Conservation (phyloP, 2,797 vertebrate species). For the Moxostoma hubbsi region DNA sequence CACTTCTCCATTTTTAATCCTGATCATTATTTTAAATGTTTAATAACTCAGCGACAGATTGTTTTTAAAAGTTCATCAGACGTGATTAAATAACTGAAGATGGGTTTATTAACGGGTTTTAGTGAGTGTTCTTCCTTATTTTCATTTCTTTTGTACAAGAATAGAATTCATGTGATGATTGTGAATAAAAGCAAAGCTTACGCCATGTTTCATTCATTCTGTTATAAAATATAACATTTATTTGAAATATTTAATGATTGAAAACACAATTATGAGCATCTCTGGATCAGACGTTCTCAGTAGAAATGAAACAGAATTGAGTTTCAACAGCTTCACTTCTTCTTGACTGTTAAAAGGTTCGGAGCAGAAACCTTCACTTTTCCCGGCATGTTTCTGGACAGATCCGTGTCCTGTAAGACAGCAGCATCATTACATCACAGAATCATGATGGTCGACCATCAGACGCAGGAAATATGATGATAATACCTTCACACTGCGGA, state of each 20-base stretch:
- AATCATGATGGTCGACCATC: background rate
- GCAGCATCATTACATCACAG: background rate
- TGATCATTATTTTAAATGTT: too few species aligned
- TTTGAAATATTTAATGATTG: background rate
- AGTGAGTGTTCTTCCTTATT: too few species aligned
- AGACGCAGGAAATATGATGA: background rate
- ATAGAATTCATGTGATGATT: background rate
- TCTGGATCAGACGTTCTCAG: background rate
- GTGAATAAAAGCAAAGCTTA: conserved; percentile 41
- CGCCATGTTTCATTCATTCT: background rate
- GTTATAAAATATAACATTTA: background rate
- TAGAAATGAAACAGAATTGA: background rate
- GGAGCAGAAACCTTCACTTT: conserved; percentile 98
- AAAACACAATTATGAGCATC: background rate
- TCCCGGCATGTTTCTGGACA: conserved; percentile 94
- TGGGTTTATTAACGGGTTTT: too few species aligned
- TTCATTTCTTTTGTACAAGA: background rate
- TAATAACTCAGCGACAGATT: too few species aligned
- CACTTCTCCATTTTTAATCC: too few species aligned
- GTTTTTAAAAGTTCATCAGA: too few species aligned
- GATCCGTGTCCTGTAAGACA: conserved; percentile 86
- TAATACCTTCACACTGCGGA: conserved; percentile 93
- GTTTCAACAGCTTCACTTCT: conserved; percentile 75
- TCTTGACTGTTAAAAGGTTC: conserved; percentile 84
- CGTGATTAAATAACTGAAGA: too few species aligned